A percentile compares a stretch with the other conserved stretches of the same genome.
These are phyloP conservation scores for Darevskia mixta DNA, from an alignment of 2,797 vertebrate genomes.

Conservation along the genomic window DNA sequence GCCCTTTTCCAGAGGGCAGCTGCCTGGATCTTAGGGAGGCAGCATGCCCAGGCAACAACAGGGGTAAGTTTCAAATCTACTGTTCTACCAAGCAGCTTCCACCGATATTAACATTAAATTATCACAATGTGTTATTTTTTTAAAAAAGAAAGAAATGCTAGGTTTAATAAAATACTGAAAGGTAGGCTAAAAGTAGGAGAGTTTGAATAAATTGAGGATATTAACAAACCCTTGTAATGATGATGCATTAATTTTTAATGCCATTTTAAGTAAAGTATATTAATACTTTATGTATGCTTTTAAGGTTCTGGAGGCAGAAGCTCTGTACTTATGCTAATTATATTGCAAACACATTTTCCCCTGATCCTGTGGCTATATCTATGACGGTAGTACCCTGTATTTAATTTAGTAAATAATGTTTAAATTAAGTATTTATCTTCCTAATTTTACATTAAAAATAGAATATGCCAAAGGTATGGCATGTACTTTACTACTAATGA, in stretches of 20 bases:
- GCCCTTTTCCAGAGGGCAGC: too few species aligned
- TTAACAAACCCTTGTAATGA: constrained; percentile 62
- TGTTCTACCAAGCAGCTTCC: background rate
- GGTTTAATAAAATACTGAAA: constrained; percentile 54
- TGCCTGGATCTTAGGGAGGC: background rate
- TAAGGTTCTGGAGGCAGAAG: constrained; percentile 55
- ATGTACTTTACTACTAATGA: background rate
- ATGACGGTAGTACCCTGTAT: constrained; percentile 33
- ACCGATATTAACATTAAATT: background rate
- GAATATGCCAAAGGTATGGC: background rate
- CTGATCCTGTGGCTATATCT: constrained; percentile 19
- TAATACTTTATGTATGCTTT: constrained; percentile 70
- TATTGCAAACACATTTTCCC: constrained; percentile 49
- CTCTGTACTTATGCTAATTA: constrained; percentile 46
- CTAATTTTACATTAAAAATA: constrained; percentile 51
- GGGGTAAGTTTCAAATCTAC: background rate
- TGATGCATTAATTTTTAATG: constrained; percentile 68
- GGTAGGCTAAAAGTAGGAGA: constrained; percentile 58
- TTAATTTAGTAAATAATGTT: constrained; percentile 57
- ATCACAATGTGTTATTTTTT: background rate
- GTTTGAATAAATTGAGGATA: constrained; percentile 66
- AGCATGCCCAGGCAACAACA: background rate
- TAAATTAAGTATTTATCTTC: constrained; percentile 51
- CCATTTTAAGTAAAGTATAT: constrained; percentile 74
- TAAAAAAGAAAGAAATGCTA: constrained; percentile 37